Percentiles rank a stretch among this genome's conserved stretches.
phyloP scores from a whole-genome alignment of 2,888 invertebrate genomes.

The Brassicogethes aeneus region DNA sequence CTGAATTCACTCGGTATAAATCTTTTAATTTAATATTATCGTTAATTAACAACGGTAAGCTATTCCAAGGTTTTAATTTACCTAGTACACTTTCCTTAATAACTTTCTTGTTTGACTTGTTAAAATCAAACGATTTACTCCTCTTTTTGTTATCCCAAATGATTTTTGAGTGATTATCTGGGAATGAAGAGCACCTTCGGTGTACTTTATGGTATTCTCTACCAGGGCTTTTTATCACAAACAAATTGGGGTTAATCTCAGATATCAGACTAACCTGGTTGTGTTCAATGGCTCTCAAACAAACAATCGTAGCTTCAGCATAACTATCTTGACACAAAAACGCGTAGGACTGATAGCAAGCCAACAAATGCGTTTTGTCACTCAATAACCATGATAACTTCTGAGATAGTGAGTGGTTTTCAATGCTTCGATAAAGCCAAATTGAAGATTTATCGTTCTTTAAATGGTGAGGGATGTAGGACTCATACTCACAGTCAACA shows the following conservation, averaged over 20 bases:
- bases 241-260: slow-evolving; percentile 51
- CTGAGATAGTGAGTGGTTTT: slow-evolving; percentile 48
- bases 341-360: slow-evolving; percentile 49
- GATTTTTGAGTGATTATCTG: slow-evolving; percentile 36
- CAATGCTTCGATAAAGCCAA: slow-evolving; percentile 47
- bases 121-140: slow-evolving; percentile 6
- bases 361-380: slow-evolving; percentile 50
- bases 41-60: slow-evolving; percentile 34
- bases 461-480: slow-evolving; percentile 40
- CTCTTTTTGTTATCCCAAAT: slow-evolving; percentile 15
- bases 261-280: slow-evolving; percentile 52
- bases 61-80: slow-evolving; percentile 39
- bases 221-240: slow-evolving; percentile 29
- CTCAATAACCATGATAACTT: slow-evolving; percentile 53
- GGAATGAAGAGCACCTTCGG: slow-evolving; percentile 48
- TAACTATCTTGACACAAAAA: slow-evolving; percentile 52
- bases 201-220: slow-evolving; percentile 41
- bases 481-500: slow-evolving; percentile 39
- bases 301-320: slow-evolving; percentile 52
- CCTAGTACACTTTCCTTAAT: slow-evolving; percentile 20
- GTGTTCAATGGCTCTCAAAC: slow-evolving; percentile 54
- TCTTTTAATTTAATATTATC: slow-evolving; percentile 17
- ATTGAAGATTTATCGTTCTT: slow-evolving; percentile 44
- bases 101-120: background rate
- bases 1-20: slow-evolving; percentile 21